Evolutionary conservation across 2,797 vertebrate genomes (phyloP), one percentile per base, ranked within the genome.

Genomic region (Fistularia commersonii): DNA sequence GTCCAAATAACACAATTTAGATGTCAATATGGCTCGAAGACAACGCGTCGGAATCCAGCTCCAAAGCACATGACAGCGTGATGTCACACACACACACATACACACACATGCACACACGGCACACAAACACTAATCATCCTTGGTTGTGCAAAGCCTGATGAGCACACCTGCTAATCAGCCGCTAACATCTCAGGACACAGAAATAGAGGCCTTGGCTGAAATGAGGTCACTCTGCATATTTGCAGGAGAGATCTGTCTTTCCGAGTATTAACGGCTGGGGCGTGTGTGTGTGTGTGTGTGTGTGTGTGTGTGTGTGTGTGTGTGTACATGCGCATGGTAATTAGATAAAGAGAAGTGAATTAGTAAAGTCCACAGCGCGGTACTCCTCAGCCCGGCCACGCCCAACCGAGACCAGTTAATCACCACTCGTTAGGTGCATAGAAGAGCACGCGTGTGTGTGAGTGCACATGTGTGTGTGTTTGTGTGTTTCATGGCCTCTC

Each of bases 281-380:
- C 23, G 49, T 11, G 12, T 48, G 41, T 48, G 45, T 42, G 43
- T 48, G 32, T 50, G 41, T 45, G 51, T 54, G 40, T 55, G 49
- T 44, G 47, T 51, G 56, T 47, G 54, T 49, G 51, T 75, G 76
- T 81, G 80, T 87, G 84, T 85, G 81, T 75, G 63, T 69, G 61
- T 69, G 9, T 61, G 50, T 77, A 79, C 70, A 81, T 88, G 87
- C 88, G 87, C 78, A 77, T 74, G 91, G 91, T 94, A 94, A 97
- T 98, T 96, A 96, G 93, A 93, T 88, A 86, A 90, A 86, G 86
- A 85, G 84, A 87, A 93, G 91, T 91, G 93, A 96, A 96, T 95
- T 92, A 92, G 89, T 90, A 91, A 91, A 93, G 92, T 95, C 92
- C 93, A 93, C 90, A 88, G 54, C 76, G 85, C 90, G 83, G 85